These are phyloP conservation scores for Nemoura dubitans DNA, from an alignment of 2,888 invertebrate genomes.

Conservation along the genomic window DNA sequence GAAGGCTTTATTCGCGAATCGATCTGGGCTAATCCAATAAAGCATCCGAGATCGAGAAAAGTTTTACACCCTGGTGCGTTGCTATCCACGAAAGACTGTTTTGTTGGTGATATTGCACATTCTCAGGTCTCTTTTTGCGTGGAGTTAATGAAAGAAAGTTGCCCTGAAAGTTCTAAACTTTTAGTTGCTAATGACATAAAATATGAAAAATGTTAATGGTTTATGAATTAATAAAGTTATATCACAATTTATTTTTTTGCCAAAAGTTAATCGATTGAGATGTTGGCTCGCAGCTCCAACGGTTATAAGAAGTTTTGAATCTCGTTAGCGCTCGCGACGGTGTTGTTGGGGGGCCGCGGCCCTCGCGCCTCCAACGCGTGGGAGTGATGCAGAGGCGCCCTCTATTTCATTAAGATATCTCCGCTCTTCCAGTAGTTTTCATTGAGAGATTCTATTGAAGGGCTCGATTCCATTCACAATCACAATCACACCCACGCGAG, in stretches of 20 bases:
- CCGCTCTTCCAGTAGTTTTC: conserved; percentile 8
- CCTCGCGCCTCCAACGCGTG: background rate
- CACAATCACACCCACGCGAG: conserved; percentile 23
- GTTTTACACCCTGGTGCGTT: background rate
- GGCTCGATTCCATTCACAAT: conserved; percentile 21
- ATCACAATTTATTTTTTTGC: background rate
- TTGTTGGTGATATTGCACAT: conserved; percentile 1
- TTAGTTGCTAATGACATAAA: background rate
- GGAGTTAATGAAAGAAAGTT: conserved; percentile 17
- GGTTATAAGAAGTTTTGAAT: background rate
- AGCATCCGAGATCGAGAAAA: conserved; percentile 13
- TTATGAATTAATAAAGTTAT: background rate
- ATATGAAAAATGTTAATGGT: conserved; percentile 7
- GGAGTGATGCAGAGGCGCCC: background rate
- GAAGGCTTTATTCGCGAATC: conserved; percentile 24
- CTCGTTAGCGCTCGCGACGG: background rate
- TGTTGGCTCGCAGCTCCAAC: background rate
- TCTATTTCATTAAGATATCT: background rate
- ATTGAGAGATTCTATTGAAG: conserved; percentile 4
- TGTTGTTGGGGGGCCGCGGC: background rate
- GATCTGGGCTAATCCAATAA: conserved; percentile 15
- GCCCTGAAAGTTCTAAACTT: background rate
- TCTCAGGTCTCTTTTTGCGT: background rate
- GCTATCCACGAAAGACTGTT: background rate
- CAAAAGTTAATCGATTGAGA: background rate